Conservation (phyloP, 2,797 vertebrate genomes). For the Neopelma chrysocephalum region DNA sequence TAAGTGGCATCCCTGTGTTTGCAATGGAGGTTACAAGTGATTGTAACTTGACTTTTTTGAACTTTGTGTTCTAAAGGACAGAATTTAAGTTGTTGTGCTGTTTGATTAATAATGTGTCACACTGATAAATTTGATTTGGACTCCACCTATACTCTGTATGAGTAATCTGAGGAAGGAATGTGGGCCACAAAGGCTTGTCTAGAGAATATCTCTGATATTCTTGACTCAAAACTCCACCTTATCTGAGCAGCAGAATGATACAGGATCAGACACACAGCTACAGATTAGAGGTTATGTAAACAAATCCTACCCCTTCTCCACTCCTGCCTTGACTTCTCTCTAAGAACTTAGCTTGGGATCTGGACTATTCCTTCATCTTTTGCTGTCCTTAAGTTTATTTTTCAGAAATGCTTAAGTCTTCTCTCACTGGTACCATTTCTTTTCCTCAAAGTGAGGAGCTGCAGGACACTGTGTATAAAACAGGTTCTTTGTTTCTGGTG, state of each 20-base stretch:
- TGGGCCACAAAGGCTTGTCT: background rate
- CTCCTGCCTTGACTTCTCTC: background rate
- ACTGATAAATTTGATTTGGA: background rate
- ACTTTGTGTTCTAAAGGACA: background rate
- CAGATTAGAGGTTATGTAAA: conserved; percentile 17
- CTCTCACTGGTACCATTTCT: background rate
- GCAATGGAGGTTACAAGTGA: background rate
- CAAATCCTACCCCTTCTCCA: background rate
- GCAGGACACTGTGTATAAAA: background rate
- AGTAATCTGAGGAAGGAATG: background rate
- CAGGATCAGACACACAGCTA: background rate
- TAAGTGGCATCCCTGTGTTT: background rate
- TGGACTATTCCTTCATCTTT: background rate
- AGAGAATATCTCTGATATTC: background rate
- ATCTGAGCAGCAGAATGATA: conserved; percentile 1
- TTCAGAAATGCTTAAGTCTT: background rate
- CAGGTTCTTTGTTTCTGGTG: background rate
- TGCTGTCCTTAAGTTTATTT: background rate
- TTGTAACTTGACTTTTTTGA: background rate
- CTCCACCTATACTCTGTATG: background rate
- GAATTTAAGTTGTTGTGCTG: background rate
- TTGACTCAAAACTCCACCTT: background rate
- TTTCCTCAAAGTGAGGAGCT: background rate
- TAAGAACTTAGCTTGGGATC: background rate
- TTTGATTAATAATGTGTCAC: background rate